Conservation (phyloP, 2,888 invertebrate species). For the Priocnemis perturbator region DNA sequence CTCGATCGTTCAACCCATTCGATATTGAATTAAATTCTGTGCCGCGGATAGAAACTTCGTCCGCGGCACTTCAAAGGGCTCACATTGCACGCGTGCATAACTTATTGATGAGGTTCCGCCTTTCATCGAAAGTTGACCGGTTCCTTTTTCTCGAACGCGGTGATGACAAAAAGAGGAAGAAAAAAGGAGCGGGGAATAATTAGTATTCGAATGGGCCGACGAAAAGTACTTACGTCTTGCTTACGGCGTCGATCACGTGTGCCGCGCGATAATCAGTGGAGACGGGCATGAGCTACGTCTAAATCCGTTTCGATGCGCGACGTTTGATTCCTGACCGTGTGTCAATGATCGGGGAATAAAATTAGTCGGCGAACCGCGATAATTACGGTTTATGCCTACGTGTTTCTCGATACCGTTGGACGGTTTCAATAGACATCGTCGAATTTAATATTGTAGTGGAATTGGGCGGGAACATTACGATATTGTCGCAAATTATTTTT, state of each 20-base stretch:
- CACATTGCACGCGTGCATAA: constrained; percentile 48
- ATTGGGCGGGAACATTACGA: constrained; percentile 2
- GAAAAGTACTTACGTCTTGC: not conserved
- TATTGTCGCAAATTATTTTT: too few species aligned
- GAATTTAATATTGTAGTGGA: not conserved
- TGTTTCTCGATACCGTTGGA: too few species aligned
- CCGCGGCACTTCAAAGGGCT: constrained; percentile 51
- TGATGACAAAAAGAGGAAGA: not conserved
- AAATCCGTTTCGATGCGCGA: too few species aligned
- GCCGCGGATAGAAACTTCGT: constrained; percentile 36
- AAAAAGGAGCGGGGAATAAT: constrained; percentile 31
- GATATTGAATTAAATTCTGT: constrained; percentile 44
- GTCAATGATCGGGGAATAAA: too few species aligned
- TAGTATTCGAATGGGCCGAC: constrained; percentile 37
- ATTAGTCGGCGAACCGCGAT: too few species aligned
- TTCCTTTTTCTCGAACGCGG: constrained; percentile 20
- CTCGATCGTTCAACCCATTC: constrained; percentile 31
- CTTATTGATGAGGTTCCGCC: constrained; percentile 51
- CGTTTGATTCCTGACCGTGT: too few species aligned
- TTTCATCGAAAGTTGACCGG: constrained; percentile 47
- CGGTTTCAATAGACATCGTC: too few species aligned
- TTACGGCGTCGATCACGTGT: not conserved
- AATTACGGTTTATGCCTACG: too few species aligned
- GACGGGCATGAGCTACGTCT: too few species aligned
- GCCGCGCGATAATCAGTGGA: too few species aligned